Evolutionary conservation across 1,140 invertebrate genomes (phyloP).

Genomic region (Drosophila mayri): DNA sequence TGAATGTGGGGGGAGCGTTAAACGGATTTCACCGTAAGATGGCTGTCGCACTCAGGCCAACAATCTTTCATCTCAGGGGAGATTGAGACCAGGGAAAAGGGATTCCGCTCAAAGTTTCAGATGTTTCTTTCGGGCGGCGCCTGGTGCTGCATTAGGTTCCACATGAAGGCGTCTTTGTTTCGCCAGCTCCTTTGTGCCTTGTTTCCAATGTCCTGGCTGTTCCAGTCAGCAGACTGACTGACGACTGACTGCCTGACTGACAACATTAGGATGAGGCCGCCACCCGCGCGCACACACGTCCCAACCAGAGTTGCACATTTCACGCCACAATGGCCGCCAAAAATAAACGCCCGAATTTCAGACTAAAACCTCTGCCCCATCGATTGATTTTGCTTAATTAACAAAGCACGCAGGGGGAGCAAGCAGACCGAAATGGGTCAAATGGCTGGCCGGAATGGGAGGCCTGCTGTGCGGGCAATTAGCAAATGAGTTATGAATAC

Average conservation of each 20-base stretch:
- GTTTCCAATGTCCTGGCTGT: constrained; percentile 2
- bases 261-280: constrained; percentile 44
- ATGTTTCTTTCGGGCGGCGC: constrained; percentile 6
- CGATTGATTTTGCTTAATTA: constrained; percentile 77
- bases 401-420: constrained; percentile 41
- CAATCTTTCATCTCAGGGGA: constrained; percentile 11
- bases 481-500: constrained; percentile 24
- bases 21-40: constrained; percentile 13
- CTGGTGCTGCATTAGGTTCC: constrained; percentile 1
- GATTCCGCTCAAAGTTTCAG: constrained; percentile 3
- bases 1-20: constrained; percentile 6
- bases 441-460: constrained; percentile 3
- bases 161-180: constrained; percentile 13
- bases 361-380: background rate
- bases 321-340: constrained; percentile 47
- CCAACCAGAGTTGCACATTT: constrained; percentile 30
- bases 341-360: constrained; percentile 52
- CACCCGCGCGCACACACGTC: constrained; percentile 13
- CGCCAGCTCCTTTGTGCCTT: background rate
- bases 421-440: constrained; percentile 50
- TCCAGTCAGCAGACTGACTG: constrained; percentile 3
- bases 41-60: constrained; percentile 8
- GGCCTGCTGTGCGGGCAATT: constrained; percentile 22
- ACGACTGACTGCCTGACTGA: constrained; percentile 22
- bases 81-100: background rate